Evolutionary conservation across 2,797 vertebrate genomes (phyloP).

Genomic region (Coranthus polyacanthus): DNA sequence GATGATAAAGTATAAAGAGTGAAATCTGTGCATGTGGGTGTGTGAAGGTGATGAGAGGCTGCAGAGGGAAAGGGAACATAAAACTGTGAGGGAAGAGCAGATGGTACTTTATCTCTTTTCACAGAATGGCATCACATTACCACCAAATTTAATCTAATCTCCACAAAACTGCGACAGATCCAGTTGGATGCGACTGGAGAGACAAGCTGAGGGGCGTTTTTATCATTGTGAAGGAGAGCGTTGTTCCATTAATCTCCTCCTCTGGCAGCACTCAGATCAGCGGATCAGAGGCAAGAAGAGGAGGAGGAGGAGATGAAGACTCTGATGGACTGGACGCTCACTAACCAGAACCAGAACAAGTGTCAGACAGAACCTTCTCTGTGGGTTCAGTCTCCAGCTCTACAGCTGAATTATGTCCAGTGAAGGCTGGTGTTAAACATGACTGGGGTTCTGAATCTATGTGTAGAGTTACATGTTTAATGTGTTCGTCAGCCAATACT

Average conservation of each 20-base stretch:
- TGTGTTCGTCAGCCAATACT: too few relatives aligned
- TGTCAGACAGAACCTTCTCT: too few relatives aligned
- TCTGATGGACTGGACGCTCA: slow-evolving; percentile 13
- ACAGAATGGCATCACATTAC: slow-evolving; percentile 72
- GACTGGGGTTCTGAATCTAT: too few relatives aligned
- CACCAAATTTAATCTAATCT: slow-evolving; percentile 74
- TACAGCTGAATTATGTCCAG: too few relatives aligned
- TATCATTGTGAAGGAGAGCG: slow-evolving; percentile 56
- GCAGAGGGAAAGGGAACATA: slow-evolving; percentile 18
- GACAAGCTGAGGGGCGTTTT: slow-evolving; percentile 55
- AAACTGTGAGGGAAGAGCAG: slow-evolving; percentile 60
- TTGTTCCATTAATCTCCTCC: slow-evolving; percentile 62
- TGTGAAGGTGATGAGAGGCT: slow-evolving; percentile 37
- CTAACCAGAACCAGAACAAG: slow-evolving; percentile 3
- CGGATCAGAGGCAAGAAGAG: slow-evolving; percentile 14
- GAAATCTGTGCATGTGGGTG: slow-evolving; percentile 24
- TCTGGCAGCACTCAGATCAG: slow-evolving; percentile 42
- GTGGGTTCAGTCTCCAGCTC: too few relatives aligned
- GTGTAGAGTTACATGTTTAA: too few relatives aligned
- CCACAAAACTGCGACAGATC: slow-evolving; percentile 72
- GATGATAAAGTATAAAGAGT: too few relatives aligned
- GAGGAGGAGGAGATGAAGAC: slow-evolving; percentile 15
- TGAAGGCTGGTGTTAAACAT: too few relatives aligned
- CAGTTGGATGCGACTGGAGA: slow-evolving; percentile 60
- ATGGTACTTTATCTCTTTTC: slow-evolving; percentile 73